These are phyloP conservation scores for Amphipyra tragopoginis DNA, from an alignment of 2,888 invertebrate genomes.

Conservation along the genomic window DNA sequence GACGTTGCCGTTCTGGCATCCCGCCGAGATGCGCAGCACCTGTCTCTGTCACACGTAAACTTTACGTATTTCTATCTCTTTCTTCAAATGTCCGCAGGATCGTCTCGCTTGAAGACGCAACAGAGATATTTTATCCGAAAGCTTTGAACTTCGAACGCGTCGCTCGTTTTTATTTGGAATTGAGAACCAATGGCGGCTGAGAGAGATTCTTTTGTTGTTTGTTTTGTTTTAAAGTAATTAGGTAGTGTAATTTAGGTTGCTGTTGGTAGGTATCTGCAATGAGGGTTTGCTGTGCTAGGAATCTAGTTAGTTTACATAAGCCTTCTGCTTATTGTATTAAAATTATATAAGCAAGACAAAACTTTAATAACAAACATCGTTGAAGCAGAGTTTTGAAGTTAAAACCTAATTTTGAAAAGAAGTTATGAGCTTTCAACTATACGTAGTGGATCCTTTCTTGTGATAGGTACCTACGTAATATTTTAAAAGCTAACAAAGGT, in stretches of 20 bases:
- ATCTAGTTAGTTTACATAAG: background rate
- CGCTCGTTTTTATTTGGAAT: slow-evolving; percentile 78
- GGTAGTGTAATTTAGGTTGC: slow-evolving; percentile 18
- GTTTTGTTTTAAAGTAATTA: slow-evolving; percentile 47
- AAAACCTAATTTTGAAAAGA: too few relatives aligned
- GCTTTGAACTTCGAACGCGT: slow-evolving; percentile 81
- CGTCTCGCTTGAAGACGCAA: slow-evolving; percentile 88
- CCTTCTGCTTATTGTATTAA: background rate
- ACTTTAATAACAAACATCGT: too few relatives aligned
- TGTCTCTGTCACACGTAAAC: slow-evolving; percentile 64
- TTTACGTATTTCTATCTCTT: slow-evolving; percentile 63
- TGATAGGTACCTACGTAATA: too few relatives aligned
- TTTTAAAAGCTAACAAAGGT: too few relatives aligned
- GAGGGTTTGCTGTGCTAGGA: background rate
- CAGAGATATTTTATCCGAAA: slow-evolving; percentile 87
- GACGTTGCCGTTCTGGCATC: slow-evolving; percentile 85
- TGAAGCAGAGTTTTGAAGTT: too few relatives aligned
- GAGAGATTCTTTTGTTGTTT: slow-evolving; percentile 53
- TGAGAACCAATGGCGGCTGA: slow-evolving; percentile 73
- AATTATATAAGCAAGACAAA: too few relatives aligned
- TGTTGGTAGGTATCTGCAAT: slow-evolving; percentile 13
- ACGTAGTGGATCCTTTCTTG: too few relatives aligned
- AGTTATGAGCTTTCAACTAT: too few relatives aligned
- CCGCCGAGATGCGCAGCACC: slow-evolving; percentile 79
- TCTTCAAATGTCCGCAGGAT: slow-evolving; percentile 83